A percentile compares a stretch with the other conserved stretches of the same genome.
phyloP scores from a whole-genome alignment of 2,797 vertebrate species.

The Poecilia wingei region DNA sequence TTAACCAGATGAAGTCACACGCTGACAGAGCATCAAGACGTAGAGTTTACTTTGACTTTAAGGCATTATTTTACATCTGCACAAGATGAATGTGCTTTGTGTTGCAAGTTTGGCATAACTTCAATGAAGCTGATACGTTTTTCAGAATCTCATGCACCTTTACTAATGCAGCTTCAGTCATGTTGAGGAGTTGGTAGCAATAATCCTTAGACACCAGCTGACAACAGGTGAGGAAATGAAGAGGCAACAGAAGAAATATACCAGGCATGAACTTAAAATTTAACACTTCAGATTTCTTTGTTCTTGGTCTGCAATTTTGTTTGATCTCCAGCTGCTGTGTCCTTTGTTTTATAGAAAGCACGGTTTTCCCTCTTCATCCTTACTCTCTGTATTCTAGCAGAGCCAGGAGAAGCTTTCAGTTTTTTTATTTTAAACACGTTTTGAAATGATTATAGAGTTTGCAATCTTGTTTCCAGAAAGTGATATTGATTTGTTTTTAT shows the following conservation, averaged over 20 bases:
- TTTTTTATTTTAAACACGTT: not conserved
- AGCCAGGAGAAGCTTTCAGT: not conserved
- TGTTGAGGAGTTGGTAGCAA: not conserved
- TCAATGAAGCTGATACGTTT: conserved; percentile 18
- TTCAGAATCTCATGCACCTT: conserved; percentile 5
- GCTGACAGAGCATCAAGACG: not conserved
- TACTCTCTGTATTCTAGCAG: not conserved
- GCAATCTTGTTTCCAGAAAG: not conserved
- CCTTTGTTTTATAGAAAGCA: not conserved
- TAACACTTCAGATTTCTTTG: not conserved
- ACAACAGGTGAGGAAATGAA: not conserved
- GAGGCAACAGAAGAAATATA: not conserved
- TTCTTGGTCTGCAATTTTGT: not conserved
- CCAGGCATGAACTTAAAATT: not conserved
- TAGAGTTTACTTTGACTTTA: not conserved
- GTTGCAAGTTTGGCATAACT: conserved; percentile 11
- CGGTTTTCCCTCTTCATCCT: not conserved
- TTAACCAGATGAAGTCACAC: not conserved
- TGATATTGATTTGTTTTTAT: not conserved
- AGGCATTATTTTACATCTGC: not conserved
- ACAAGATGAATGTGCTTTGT: conserved; percentile 1
- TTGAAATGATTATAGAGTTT: not conserved
- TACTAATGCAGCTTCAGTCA: conserved; percentile 7
- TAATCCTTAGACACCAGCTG: not conserved
- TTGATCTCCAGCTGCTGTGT: conserved; percentile 6